Percentiles rank a stretch among this genome's conserved stretches.
Conservation (phyloP, 2,888 invertebrate genomes). For the Tortricodes alternella region DNA sequence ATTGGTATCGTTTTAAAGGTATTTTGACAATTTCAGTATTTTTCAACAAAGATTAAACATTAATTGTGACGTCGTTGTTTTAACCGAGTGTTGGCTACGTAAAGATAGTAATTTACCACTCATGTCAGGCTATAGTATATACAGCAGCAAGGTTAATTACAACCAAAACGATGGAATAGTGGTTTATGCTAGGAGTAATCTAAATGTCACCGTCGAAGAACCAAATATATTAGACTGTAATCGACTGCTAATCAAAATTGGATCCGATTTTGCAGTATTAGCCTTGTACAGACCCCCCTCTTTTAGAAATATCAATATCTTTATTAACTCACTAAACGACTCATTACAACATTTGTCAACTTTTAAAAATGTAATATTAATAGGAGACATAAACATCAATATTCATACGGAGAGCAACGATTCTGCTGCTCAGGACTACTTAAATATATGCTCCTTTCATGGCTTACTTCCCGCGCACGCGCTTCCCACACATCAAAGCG, state of each 20-base stretch:
- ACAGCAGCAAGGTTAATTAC: too few relatives aligned
- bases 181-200: neutral
- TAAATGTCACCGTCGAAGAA: neutral
- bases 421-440: too few relatives aligned
- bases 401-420: too few relatives aligned
- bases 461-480: neutral
- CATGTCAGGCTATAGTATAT: too few relatives aligned
- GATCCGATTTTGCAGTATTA: neutral
- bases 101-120: too few relatives aligned
- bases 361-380: neutral
- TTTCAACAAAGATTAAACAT: neutral
- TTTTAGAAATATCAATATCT: neutral
- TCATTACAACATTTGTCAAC: neutral
- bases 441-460: neutral
- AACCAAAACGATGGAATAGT: too few relatives aligned
- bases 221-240: neutral
- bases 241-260: neutral
- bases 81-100: too few relatives aligned
- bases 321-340: neutral
- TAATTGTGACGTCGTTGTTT: neutral
- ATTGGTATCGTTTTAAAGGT: too few relatives aligned
- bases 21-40: too few relatives aligned
- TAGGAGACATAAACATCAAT: too few relatives aligned
- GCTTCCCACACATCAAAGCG: neutral
- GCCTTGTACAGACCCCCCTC: neutral